phyloP scores from a whole-genome alignment of 2,113 vertebrate species.

The Perca flavescens region DNA sequence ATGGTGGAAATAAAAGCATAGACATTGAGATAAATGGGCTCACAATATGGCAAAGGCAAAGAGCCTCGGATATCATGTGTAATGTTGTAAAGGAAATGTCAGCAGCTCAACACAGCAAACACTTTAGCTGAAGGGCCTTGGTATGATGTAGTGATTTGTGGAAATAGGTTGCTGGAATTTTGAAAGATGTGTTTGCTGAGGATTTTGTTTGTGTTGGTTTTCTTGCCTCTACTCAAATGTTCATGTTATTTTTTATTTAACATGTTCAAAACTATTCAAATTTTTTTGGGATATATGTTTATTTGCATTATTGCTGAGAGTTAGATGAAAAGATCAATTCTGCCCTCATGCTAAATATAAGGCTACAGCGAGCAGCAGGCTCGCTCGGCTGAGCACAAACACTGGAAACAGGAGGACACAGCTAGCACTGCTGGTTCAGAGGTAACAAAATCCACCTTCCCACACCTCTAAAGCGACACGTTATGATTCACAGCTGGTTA shows the following conservation, averaged over 20 bases:
- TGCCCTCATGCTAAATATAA: not conserved
- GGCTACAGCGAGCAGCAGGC: not conserved
- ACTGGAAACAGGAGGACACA: too few species aligned
- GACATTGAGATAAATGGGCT: not conserved
- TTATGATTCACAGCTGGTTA: not conserved
- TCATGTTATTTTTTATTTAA: too few species aligned
- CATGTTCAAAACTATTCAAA: too few species aligned
- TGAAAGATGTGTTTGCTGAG: too few species aligned
- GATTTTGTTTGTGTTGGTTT: too few species aligned
- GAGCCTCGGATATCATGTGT: not conserved
- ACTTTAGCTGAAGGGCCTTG: not conserved
- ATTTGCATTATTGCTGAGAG: not conserved
- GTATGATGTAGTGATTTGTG: not conserved
- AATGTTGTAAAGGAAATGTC: conserved; percentile 22
- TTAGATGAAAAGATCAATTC: not conserved
- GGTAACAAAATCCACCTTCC: not conserved
- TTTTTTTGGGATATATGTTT: not conserved
- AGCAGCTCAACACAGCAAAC: conserved; percentile 24
- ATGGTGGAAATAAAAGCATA: conserved; percentile 1
- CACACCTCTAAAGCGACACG: not conserved
- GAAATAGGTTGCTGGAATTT: too few species aligned
- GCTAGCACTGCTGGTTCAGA: not conserved
- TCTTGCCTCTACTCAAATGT: too few species aligned
- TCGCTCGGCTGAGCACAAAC: too few species aligned
- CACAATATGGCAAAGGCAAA: not conserved